Conservation (phyloP, 2,888 invertebrate genomes). For the Nemoura dubitans region DNA sequence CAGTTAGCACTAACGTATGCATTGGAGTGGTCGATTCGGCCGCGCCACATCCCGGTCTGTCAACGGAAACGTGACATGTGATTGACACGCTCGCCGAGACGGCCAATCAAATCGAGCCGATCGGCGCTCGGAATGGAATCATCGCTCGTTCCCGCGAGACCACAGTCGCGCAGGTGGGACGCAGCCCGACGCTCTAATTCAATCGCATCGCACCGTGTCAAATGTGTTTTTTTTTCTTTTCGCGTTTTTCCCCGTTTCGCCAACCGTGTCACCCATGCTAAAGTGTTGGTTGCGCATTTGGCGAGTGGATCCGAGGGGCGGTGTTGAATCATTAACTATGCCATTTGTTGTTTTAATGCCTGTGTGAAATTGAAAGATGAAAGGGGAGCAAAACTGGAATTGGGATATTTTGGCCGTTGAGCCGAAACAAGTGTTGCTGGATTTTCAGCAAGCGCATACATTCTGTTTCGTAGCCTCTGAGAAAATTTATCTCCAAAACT, state of each 20-base stretch:
- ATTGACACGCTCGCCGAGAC: conserved; percentile 15
- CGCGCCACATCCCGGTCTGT: background rate
- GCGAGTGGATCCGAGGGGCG: background rate
- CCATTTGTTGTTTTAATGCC: background rate
- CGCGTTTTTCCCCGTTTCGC: background rate
- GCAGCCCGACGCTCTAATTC: conserved; percentile 5
- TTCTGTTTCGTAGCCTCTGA: too few species aligned
- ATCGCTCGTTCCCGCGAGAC: background rate
- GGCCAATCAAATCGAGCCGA: conserved; percentile 13
- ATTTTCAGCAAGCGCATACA: too few species aligned
- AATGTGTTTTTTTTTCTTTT: background rate
- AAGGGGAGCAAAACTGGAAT: too few species aligned
- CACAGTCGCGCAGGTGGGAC: background rate
- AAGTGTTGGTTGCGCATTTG: background rate
- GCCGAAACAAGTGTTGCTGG: too few species aligned
- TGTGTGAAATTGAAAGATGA: too few species aligned
- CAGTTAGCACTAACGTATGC: conserved; percentile 16
- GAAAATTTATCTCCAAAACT: too few species aligned
- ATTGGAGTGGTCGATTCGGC: conserved; percentile 2
- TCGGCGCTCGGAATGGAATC: conserved; percentile 22
- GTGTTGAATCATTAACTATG: background rate
- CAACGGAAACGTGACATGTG: conserved; percentile 28
- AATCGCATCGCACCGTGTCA: background rate
- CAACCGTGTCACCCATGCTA: background rate
- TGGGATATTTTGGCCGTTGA: too few species aligned